Conservation (phyloP, 1,140 invertebrate genomes). For the Cryptotermes secundus region DNA sequence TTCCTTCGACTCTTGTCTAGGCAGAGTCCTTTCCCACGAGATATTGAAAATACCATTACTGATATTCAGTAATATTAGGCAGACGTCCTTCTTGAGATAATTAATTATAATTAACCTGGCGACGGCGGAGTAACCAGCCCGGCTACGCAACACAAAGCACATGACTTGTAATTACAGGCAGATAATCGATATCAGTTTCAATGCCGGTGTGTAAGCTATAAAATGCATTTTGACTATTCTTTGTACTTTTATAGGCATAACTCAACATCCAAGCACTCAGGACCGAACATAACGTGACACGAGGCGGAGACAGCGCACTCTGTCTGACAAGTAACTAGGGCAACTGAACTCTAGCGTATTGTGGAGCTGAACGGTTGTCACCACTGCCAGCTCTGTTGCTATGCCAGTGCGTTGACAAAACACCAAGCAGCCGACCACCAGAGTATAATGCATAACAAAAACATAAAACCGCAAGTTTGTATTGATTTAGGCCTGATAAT, state of each 20-base stretch:
- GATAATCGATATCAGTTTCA: neutral
- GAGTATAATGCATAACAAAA: neutral
- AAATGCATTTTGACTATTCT: neutral
- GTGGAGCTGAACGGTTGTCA: neutral
- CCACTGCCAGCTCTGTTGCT: neutral
- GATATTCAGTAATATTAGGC: too few species aligned
- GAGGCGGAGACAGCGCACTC: neutral
- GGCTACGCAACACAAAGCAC: too few species aligned
- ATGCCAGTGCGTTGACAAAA: slow-evolving; percentile 5
- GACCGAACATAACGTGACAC: neutral
- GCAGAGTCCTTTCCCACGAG: too few species aligned
- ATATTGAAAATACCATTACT: too few species aligned
- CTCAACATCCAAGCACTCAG: neutral
- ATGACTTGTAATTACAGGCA: neutral
- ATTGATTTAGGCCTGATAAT: too few species aligned
- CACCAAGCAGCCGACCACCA: neutral
- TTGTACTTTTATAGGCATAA: neutral
- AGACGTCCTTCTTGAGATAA: too few species aligned
- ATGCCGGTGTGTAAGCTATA: neutral
- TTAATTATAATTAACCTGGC: too few species aligned
- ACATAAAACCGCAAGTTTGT: neutral
- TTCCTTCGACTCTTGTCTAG: too few species aligned
- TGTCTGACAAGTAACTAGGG: neutral
- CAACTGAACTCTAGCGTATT: neutral
- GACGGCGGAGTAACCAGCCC: too few species aligned